Conservation (phyloP, 2,113 vertebrate species). For the Seriola aureovittata region DNA sequence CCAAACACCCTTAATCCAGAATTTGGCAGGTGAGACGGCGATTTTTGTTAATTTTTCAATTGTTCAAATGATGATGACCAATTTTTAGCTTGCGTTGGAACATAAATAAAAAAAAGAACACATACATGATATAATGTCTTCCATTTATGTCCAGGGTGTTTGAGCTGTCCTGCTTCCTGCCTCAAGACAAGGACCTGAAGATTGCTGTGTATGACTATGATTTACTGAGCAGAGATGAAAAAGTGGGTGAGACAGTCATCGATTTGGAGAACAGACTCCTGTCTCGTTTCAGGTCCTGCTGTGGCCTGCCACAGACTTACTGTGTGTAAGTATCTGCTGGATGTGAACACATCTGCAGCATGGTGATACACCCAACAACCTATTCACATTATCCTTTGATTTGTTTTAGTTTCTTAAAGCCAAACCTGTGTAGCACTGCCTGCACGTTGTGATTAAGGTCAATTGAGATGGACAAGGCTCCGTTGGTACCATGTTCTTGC, state of each 20-base stretch:
- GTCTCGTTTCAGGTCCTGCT: conserved; percentile 92
- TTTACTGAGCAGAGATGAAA: conserved; percentile 93
- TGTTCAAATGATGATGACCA: neutral
- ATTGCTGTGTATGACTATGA: conserved; percentile 97
- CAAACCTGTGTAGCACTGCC: neutral
- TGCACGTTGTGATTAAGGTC: neutral
- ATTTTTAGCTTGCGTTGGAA: neutral
- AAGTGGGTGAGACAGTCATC: conserved; percentile 96
- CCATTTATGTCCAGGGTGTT: conserved; percentile 88
- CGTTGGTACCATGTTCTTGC: conserved; percentile 14
- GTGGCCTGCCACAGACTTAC: conserved; percentile 94
- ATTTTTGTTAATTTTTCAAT: neutral
- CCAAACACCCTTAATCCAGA: conserved; percentile 94
- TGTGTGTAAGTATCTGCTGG: conserved; percentile 89
- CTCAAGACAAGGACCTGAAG: conserved; percentile 98
- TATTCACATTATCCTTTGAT: neutral
- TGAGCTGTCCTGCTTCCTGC: conserved; percentile 95
- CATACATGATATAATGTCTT: neutral
- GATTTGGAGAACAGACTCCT: conserved; percentile 97
- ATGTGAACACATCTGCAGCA: neutral
- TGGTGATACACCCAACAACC: neutral
- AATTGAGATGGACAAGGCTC: neutral
- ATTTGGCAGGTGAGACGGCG: conserved; percentile 91
- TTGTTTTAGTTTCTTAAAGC: neutral
- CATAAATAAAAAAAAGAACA: neutral